phyloP scores from a whole-genome alignment of 2,113 vertebrate genomes.

The Cnemophilus loriae region DNA sequence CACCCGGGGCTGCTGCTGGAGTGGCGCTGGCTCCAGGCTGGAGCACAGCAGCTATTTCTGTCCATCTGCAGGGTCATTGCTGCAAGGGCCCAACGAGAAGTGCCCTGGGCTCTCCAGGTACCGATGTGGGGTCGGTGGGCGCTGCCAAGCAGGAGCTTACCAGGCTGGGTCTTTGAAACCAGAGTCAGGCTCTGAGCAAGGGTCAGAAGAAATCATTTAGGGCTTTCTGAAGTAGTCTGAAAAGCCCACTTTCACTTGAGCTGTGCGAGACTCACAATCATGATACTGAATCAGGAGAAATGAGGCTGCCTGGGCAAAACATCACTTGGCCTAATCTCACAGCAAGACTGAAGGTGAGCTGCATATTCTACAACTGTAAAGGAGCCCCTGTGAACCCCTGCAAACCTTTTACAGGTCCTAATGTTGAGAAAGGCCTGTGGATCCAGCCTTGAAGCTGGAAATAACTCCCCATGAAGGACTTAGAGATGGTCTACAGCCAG shows the following conservation, averaged over 20 bases:
- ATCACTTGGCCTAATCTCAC: not conserved
- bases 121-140: fast-evolving
- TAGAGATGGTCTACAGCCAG: not conserved
- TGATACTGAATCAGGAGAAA: not conserved
- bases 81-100: not conserved
- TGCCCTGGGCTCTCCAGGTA: not conserved
- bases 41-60: not conserved
- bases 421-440: not conserved
- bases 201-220: not conserved
- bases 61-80: not conserved
- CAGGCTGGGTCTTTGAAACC: not conserved
- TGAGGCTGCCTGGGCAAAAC: not conserved
- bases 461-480: not conserved
- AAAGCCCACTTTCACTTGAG: not conserved
- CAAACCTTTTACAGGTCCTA: not conserved
- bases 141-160: not conserved
- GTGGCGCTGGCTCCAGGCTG: fast-evolving
- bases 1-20: not conserved
- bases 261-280: not conserved
- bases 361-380: not conserved
- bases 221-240: not conserved
- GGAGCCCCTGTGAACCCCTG: not conserved
- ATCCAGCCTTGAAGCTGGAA: not conserved
- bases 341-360: not conserved
- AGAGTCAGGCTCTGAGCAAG: not conserved